Percentiles rank a stretch among this genome's conserved stretches.
These are phyloP conservation scores for Drosophila nr. medialis DNA, from an alignment of 2,888 invertebrate genomes.

Conservation along the genomic window DNA sequence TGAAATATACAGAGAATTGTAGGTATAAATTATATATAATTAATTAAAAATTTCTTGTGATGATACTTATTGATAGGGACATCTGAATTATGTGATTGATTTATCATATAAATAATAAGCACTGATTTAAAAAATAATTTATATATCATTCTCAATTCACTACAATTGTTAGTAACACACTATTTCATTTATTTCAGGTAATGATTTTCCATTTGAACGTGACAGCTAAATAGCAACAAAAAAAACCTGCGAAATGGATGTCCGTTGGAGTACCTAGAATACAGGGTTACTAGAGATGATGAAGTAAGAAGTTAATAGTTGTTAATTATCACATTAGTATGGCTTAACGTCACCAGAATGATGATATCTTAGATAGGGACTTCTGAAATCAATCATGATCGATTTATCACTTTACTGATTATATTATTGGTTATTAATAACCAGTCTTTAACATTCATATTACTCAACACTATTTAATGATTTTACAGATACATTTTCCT, in stretches of 20 bases:
- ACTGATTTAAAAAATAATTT: conserved; percentile 20
- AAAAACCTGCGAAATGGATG: neutral
- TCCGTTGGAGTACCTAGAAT: neutral
- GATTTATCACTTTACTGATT: neutral
- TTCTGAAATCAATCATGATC: neutral
- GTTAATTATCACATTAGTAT: neutral
- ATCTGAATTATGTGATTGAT: conserved; percentile 58
- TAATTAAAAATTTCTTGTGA: conserved; percentile 25
- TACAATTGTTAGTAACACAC: neutral
- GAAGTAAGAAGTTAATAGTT: neutral
- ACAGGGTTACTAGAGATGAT: neutral
- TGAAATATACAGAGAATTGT: neutral
- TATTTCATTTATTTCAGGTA: neutral
- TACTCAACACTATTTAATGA: neutral
- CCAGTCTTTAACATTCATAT: neutral
- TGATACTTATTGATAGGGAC: conserved; percentile 61
- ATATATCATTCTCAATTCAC: neutral
- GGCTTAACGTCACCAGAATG: neutral
- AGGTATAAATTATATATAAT: neutral
- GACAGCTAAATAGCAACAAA: neutral
- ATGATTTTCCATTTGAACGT: neutral
- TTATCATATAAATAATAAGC: conserved; percentile 38
- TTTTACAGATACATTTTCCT: neutral
- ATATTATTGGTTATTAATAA: neutral
- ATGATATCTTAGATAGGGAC: conserved; percentile 2